Conservation (phyloP, 2,113 vertebrate genomes). For the Dicaeum eximium region DNA sequence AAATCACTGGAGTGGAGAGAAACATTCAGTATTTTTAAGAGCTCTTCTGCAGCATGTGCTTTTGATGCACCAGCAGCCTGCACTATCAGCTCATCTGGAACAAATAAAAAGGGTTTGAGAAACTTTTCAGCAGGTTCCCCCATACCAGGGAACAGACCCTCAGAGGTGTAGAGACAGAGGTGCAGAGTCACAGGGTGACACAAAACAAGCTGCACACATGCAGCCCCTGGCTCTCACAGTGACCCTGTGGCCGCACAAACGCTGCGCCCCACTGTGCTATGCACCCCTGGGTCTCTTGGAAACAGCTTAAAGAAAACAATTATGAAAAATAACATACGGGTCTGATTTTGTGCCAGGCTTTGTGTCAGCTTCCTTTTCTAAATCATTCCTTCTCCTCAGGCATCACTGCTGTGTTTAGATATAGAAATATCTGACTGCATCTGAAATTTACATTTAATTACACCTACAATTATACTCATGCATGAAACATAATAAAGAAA, state of each 20-base stretch:
- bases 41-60: background rate
- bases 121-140: background rate
- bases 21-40: background rate
- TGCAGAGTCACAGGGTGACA: background rate
- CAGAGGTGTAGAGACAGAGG: background rate
- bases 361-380: background rate
- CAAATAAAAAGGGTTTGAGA: background rate
- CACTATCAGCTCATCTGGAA: background rate
- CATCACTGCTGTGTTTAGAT: background rate
- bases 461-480: background rate
- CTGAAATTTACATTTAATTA: conserved; percentile 46
- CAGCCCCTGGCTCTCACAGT: background rate
- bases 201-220: background rate
- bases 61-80: background rate
- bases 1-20: background rate
- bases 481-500: conserved; percentile 9
- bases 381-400: conserved; percentile 7
- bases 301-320: background rate
- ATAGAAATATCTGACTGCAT: background rate
- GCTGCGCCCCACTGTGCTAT: background rate
- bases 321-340: background rate
- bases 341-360: conserved; percentile 4
- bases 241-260: background rate
- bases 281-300: background rate
- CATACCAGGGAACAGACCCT: background rate